A percentile compares a stretch with the other conserved stretches of the same genome.
Evolutionary conservation across 2,113 vertebrate species (phyloP).

Genomic region (Gavia stellata): DNA sequence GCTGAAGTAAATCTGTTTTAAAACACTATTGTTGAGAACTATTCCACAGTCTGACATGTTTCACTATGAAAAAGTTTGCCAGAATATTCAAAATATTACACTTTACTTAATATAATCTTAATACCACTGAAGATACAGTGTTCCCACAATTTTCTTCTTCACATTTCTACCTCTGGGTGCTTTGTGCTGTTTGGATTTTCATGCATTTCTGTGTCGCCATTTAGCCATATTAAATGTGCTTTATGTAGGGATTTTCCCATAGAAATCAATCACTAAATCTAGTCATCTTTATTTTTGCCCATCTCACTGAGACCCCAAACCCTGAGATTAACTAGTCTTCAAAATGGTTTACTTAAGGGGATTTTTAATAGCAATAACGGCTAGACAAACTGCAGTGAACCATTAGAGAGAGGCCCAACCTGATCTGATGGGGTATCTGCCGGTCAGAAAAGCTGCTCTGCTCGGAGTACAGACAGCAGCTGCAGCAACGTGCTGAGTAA

Average conservation of each 20-base stretch:
- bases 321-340: not conserved
- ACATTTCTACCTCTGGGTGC: not conserved
- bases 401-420: conserved; percentile 48
- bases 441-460: conserved; percentile 84
- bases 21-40: not conserved
- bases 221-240: not conserved
- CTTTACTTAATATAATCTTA: not conserved
- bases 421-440: conserved; percentile 84
- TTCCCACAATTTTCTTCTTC: not conserved
- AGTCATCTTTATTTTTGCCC: not conserved
- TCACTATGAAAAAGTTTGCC: not conserved
- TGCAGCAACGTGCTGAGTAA: conserved; percentile 85
- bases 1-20: not conserved
- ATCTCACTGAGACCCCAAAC: not conserved
- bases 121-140: not conserved
- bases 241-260: not conserved
- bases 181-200: not conserved
- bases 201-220: not conserved
- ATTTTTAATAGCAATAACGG: not conserved
- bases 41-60: not conserved
- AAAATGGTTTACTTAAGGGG: not conserved
- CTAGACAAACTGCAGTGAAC: conserved; percentile 1
- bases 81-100: not conserved
- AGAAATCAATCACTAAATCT: not conserved
- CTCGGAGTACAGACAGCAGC: conserved; percentile 82